Percentiles rank a stretch among this genome's conserved stretches.
These are phyloP conservation scores for Oreochromis tanganicae DNA, from an alignment of 2,113 vertebrate genomes.

Conservation along the genomic window DNA sequence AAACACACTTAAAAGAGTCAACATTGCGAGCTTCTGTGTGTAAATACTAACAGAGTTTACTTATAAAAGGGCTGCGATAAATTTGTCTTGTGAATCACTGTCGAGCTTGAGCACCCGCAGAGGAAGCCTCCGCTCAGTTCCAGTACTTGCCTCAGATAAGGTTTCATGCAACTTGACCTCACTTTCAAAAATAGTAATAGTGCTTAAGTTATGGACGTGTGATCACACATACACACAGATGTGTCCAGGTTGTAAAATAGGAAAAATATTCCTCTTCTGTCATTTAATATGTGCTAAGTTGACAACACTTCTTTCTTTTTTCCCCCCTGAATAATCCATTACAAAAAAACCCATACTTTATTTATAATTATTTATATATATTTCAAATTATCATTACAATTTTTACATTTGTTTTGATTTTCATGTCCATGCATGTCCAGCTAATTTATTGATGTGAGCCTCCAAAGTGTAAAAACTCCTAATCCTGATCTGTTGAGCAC, in stretches of 20 bases:
- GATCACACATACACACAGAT: not conserved
- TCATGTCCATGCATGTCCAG: not conserved
- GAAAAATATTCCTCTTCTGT: not conserved
- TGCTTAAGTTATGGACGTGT: not conserved
- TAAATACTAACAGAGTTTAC: not conserved
- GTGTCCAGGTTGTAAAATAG: not conserved
- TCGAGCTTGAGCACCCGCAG: not conserved
- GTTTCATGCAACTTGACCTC: conserved; percentile 66
- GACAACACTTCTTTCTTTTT: fast-evolving
- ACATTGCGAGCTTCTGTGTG: not conserved
- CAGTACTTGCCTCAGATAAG: conserved; percentile 39
- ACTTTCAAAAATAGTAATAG: conserved; percentile 49
- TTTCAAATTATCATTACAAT: not conserved
- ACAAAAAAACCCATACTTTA: fast-evolving
- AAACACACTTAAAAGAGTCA: not conserved
- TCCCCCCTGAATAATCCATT: fast-evolving
- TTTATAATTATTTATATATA: not conserved
- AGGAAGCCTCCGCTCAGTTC: conserved; percentile 8
- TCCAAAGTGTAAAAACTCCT: not conserved
- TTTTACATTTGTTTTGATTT: not conserved
- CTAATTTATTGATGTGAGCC: not conserved
- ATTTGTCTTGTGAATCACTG: conserved; percentile 37
- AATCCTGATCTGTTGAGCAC: not conserved
- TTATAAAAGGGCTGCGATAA: conserved; percentile 13
- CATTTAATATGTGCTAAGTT: not conserved